Conservation (phyloP, 1,140 invertebrate species). For the Bicyclus anynana region DNA sequence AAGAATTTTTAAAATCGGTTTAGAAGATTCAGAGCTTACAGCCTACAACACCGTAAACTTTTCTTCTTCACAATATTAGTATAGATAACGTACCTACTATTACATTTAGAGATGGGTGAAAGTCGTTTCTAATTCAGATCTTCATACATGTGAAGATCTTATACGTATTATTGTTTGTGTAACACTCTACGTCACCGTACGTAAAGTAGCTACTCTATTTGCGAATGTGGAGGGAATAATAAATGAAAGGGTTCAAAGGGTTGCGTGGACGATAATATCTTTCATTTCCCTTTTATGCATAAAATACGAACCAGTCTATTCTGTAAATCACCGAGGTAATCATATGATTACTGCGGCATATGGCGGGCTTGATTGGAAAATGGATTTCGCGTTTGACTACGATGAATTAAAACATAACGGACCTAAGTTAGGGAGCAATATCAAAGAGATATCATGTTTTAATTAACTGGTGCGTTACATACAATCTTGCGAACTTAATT, state of each 20-base stretch:
- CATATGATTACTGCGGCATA: not conserved
- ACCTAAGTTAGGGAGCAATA: not conserved
- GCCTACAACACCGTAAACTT: no score
- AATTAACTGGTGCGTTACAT: no score
- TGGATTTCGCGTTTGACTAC: not conserved
- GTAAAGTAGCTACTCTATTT: slow-evolving; percentile 12
- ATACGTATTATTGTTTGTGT: slow-evolving; percentile 20
- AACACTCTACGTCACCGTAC: slow-evolving; percentile 11
- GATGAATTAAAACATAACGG: not conserved
- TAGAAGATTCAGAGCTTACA: no score
- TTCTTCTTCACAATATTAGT: no score
- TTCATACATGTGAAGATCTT: slow-evolving; percentile 19
- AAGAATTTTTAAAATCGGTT: no score
- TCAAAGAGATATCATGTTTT: not conserved
- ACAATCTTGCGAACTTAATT: no score
- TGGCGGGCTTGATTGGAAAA: not conserved
- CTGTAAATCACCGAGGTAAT: slow-evolving; percentile 2
- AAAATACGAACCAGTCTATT: slow-evolving; percentile 2
- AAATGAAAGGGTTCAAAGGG: slow-evolving; percentile 18
- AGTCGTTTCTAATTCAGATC: no score
- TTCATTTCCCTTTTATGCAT: slow-evolving; percentile 20
- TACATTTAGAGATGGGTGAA: no score
- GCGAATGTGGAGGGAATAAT: slow-evolving; percentile 21
- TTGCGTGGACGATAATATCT: slow-evolving; percentile 24
- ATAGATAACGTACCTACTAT: no score